phyloP scores from a whole-genome alignment of 2,797 vertebrate species.

The Scyliorhinus canicula region DNA sequence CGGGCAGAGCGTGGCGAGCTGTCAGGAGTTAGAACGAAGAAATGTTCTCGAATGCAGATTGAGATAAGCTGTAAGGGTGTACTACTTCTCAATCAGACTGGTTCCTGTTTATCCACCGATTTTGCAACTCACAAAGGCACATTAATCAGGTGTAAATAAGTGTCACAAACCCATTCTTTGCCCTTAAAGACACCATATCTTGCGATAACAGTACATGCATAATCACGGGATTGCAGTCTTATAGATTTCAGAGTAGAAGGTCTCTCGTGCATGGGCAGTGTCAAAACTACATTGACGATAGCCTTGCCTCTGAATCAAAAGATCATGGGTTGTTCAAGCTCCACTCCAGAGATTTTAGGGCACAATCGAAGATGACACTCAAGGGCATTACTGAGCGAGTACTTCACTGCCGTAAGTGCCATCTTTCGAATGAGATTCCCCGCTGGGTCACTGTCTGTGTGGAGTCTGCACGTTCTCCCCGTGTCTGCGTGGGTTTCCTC shows the following conservation, averaged over 20 bases:
- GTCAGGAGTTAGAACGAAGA: background rate
- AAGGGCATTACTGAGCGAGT: background rate
- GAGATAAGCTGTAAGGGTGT: constrained; percentile 17
- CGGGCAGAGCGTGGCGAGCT: background rate
- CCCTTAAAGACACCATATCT: background rate
- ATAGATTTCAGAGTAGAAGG: background rate
- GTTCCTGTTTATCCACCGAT: constrained; percentile 13
- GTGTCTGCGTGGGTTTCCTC: too few relatives aligned
- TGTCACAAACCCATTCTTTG: too few relatives aligned
- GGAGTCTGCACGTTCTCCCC: too few relatives aligned
- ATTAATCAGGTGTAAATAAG: background rate
- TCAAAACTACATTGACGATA: background rate
- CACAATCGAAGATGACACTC: background rate
- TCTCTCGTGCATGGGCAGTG: background rate
- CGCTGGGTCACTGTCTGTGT: too few relatives aligned
- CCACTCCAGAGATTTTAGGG: background rate
- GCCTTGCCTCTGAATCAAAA: background rate
- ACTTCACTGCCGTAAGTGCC: too few relatives aligned
- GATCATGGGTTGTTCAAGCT: background rate
- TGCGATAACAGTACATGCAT: background rate
- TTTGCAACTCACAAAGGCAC: background rate
- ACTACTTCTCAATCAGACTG: background rate
- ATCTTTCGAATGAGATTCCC: too few relatives aligned
- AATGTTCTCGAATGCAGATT: background rate
- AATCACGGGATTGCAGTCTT: background rate